Base-by-base conservation (phyloP, 2,888 invertebrate genomes). In the Bombylius discolor region DNA sequence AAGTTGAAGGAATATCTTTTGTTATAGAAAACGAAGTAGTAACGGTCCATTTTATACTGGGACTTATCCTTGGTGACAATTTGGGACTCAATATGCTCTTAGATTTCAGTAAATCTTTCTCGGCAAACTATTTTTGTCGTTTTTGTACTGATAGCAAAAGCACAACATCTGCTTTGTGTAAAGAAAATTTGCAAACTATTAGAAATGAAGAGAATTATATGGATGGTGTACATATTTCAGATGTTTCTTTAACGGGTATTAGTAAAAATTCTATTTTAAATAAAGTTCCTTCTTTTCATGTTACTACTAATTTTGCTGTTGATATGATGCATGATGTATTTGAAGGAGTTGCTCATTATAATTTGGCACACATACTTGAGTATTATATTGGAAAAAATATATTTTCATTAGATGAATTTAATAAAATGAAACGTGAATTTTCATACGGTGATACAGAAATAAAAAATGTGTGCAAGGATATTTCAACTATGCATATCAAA, bases 311-410 rank as follows among this genome's bases (percentile, higher is more conserved):
- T 54, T 53, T 52, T 53, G 53, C 58, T 32, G 54, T 58, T 39
- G 59, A 60, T 58, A 48, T 59, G 39, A 59, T 60, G 60, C 60
- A 60, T 46, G 59, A 61, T 44, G n/a, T 59, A 14, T 57, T 55
- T 52, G 55, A 55, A 47, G 57, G 55, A 5, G 47, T 58, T 46
- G 51, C 51, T 45, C 52, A 56, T 58, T 58, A 58, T 48, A 55
- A 60, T 45, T 23, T 58, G 14, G 14, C 56, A 12, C n/a, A n/a
- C n/a, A 39, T 61, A 12, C 51, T 61, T 34, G 12, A 42, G 44
- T 44, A 55, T 51, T 60, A 54, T 36, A 59, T 61, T 23, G 51
- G 56, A 31, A 56, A 49, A 48, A 52, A 54, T 36, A 42, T 56
- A 14, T 56, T 61, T 55, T 52, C 60, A 52, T 46, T 61, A 46